Conservation (phyloP, 2,797 vertebrate genomes). For the Prionace glauca region DNA sequence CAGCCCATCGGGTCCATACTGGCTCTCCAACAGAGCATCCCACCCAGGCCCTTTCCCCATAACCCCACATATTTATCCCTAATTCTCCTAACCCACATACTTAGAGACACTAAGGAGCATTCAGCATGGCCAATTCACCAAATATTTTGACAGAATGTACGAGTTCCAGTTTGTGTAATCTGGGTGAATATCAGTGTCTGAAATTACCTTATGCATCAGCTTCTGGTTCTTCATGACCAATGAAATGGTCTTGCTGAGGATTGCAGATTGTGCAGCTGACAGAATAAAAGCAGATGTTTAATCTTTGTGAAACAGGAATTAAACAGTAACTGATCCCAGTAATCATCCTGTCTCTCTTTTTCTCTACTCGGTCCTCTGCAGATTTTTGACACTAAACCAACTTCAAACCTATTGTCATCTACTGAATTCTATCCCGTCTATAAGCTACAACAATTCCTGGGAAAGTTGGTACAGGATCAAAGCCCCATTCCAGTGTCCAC, state of each 20-base stretch:
- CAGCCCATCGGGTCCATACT: too few species aligned
- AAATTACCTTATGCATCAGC: conserved; percentile 67
- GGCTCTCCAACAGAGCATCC: too few species aligned
- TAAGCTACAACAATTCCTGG: not conserved
- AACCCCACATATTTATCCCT: too few species aligned
- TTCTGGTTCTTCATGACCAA: conserved; percentile 73
- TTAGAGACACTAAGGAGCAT: too few species aligned
- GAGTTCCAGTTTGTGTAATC: not conserved
- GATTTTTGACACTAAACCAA: too few species aligned
- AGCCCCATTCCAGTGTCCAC: not conserved
- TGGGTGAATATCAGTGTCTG: too few species aligned
- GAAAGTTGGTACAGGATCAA: not conserved
- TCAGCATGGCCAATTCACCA: too few species aligned
- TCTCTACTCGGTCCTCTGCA: too few species aligned
- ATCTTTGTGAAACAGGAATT: not conserved
- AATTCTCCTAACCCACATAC: too few species aligned
- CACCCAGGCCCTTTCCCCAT: too few species aligned
- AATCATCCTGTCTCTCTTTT: not conserved
- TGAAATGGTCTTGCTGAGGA: conserved; percentile 79
- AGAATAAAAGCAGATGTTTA: conserved; percentile 40
- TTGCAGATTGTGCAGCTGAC: conserved; percentile 80
- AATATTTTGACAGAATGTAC: not conserved
- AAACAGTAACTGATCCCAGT: not conserved
- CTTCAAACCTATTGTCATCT: too few species aligned
- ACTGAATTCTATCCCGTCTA: not conserved